Evolutionary conservation across 1,140 invertebrate genomes (phyloP), one percentile per base, ranked within the genome.

Genomic region (Antheraea pernyi): DNA sequence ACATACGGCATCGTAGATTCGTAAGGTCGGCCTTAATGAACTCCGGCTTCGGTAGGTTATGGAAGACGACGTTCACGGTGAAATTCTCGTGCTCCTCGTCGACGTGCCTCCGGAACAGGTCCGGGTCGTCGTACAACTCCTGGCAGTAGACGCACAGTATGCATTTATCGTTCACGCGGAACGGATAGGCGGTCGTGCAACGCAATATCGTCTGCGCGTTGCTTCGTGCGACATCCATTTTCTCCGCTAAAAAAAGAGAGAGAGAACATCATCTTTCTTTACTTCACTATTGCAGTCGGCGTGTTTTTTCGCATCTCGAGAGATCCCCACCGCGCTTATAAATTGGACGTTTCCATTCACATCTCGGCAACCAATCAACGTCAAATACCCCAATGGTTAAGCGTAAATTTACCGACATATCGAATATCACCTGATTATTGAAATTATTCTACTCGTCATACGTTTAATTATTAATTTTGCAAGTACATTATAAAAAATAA

Each of bases 81-180:
- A 87, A 91, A 13, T 71, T 73, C 4, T 71, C 53, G 66, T 91
- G 89, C 66, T 91, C 89, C 0, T 74, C 72, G 68, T 85, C 79
- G 85, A 90, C 87, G 72, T 91, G 89, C 0, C 42, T 16, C 48
- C 89, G 67, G 70, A 90, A 91, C 13, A 75, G 68, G 19, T 83
- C 81, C 0, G 89, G 83, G 64, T 88, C 86, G 9, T 90, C 86
- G 80, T 79, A 89, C 10, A 86, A 65, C 64, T 91, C 89, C 61
- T 88, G 83, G 77, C 89, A 91, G 81, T 88, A 91, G 58, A 91
- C 88, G 81, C 89, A 91, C 64, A 90, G 73, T 78, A 91, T 87
- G 39, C 79, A 82, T 67, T 89, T 91, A 79, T 89, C 86, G 75
- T 89, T 88, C 19, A 91, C 85, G 42, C 88, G 67, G 76, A 91